These are phyloP conservation scores for Dryoscopus gambensis DNA, from an alignment of 2,113 vertebrate species.

Conservation along the genomic window DNA sequence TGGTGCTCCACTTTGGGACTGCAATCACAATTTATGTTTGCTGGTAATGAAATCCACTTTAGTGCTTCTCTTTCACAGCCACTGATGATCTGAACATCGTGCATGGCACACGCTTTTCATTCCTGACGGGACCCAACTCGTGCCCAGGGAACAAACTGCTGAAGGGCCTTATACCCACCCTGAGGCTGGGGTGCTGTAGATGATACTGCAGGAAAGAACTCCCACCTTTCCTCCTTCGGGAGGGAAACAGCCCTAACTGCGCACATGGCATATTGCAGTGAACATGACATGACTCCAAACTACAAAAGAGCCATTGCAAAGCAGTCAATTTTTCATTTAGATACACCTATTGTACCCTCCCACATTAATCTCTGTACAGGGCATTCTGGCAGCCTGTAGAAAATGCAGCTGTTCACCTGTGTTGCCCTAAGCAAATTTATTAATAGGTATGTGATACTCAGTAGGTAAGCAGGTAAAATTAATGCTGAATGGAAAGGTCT, in stretches of 20 bases:
- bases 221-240: neutral
- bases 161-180: neutral
- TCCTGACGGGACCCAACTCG: neutral
- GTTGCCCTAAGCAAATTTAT: neutral
- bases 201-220: neutral
- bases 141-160: neutral
- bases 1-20: neutral
- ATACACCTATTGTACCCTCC: neutral
- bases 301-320: neutral
- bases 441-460: neutral
- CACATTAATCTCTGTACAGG: neutral
- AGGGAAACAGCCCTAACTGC: neutral
- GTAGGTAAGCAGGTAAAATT: neutral
- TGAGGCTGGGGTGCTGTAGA: too few species aligned
- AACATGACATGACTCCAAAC: neutral
- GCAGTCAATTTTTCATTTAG: neutral
- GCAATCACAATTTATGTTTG: neutral
- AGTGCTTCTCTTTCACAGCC: neutral
- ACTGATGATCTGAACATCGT: neutral
- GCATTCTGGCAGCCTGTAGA: neutral
- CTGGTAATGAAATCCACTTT: neutral
- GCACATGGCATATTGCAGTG: neutral
- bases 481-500: neutral
- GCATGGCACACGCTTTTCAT: neutral
- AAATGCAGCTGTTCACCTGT: neutral